Evolutionary conservation across 2,113 vertebrate genomes (phyloP).

Genomic region (Rhinopomastus cyanomelas): DNA sequence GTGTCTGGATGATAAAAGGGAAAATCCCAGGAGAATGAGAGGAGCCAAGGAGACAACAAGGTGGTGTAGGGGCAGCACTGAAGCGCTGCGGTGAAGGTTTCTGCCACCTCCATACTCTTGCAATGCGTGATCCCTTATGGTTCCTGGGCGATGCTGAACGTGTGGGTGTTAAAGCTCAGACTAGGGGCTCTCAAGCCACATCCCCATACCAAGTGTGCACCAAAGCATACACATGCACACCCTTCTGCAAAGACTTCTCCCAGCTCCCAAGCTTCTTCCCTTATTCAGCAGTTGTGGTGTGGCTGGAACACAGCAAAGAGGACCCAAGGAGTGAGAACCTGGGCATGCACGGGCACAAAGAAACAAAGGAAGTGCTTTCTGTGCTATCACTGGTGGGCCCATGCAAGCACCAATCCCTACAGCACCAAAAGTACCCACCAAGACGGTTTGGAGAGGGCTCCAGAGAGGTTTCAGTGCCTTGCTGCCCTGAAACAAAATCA

Average conservation of each 20-base stretch:
- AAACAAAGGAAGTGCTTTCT: not conserved
- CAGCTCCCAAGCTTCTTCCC: not conserved
- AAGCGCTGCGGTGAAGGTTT: not conserved
- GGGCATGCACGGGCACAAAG: not conserved
- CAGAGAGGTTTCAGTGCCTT: not conserved
- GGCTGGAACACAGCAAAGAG: not conserved
- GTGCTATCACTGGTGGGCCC: not conserved
- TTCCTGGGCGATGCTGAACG: not conserved
- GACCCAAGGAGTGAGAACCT: not conserved
- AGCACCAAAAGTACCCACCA: not conserved
- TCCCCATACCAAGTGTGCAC: not conserved
- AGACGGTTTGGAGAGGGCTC: not conserved
- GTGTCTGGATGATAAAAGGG: not conserved
- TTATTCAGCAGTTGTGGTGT: accelerated
- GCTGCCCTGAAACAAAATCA: not conserved
- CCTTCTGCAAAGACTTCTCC: too few relatives aligned
- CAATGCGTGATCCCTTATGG: accelerated
- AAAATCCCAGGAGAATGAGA: not conserved
- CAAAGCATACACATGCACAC: accelerated
- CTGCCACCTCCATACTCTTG: not conserved
- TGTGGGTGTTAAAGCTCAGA: not conserved
- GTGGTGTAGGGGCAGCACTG: not conserved
- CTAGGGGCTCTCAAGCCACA: not conserved
- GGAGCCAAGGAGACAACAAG: not conserved
- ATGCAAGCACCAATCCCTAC: not conserved